Evolutionary conservation across 1,140 invertebrate genomes (phyloP), one percentile per base, ranked within the genome.

Genomic region (Drosophila carrolli): DNA sequence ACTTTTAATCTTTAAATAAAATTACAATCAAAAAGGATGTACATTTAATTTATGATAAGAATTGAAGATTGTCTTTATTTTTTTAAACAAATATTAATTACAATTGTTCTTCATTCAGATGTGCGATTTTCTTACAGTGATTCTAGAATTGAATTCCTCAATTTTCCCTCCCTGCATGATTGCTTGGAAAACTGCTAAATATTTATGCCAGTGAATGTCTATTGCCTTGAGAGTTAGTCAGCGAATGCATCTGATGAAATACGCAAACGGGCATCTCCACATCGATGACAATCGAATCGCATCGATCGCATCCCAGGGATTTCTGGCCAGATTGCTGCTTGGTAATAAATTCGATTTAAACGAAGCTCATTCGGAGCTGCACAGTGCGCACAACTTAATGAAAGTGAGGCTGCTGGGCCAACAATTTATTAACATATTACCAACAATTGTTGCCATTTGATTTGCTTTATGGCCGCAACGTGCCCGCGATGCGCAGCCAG

Each of bases 381-480:
- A 23, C 59, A 62, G 37, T 32, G 60, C 37, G 50, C 66, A 66
- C 56, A 65, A 46, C 71, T 73, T 66, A 86, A 86, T 88, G 82
- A 86, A 88, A 86, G 82, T 76, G 79, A 88, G 72, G 71, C 62
- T 73, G 72, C 58, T 57, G 68, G 62, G 59, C 59, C 68, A 75
- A 75, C 75, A 80, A 88, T 88, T 89, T 88, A 88, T 88, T 84
- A 88, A 88, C 84, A 89, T 88, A 88, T 88, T 88, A 89, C 84
- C 80, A 84, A 84, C 84, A 89, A 89, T 89, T 89, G 84, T 90
- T 89, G 84, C 84, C 89, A 89, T 89, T 89, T 90, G 76, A 89
- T 89, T 89, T 89, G 83, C 76, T 89, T 89, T 89, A 89, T 89
- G 73, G 77, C 73, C 56, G 60, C 70, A 77, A 89, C 84, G 84